These are phyloP conservation scores for Chymomyza costata DNA, from an alignment of 1,140 invertebrate species.

Conservation along the genomic window DNA sequence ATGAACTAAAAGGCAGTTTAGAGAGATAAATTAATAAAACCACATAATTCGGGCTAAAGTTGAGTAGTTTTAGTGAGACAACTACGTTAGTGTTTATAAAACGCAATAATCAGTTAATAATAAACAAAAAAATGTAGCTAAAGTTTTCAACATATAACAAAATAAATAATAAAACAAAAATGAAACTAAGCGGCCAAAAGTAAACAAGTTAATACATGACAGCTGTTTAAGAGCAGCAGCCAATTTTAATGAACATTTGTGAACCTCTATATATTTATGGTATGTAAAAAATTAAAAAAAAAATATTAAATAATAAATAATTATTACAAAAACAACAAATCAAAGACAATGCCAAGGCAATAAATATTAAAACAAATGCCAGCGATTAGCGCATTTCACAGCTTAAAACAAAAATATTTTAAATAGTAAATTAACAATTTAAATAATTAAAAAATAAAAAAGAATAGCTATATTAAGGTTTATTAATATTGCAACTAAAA, in stretches of 20 bases:
- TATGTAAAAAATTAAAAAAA: too few species aligned
- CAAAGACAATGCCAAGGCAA: constrained; percentile 33
- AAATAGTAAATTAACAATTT: constrained; percentile 27
- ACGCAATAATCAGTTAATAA: constrained; percentile 63
- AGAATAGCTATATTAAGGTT: constrained; percentile 13
- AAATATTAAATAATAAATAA: too few species aligned
- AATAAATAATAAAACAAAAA: constrained; percentile 18
- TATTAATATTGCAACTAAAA: constrained; percentile 49
- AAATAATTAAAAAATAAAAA: constrained; percentile 28
- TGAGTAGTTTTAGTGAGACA: constrained; percentile 63
- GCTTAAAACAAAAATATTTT: constrained; percentile 5
- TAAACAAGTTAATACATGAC: not conserved
- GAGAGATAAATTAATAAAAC: not conserved
- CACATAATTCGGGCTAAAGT: constrained; percentile 48
- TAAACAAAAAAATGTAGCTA: constrained; percentile 34
- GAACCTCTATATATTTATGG: too few species aligned
- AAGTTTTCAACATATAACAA: constrained; percentile 49
- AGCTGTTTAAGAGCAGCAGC: not conserved
- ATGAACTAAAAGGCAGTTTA: constrained; percentile 4
- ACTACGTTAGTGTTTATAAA: constrained; percentile 67
- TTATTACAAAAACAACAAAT: constrained; percentile 12
- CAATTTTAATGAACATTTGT: not conserved
- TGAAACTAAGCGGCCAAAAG: constrained; percentile 68
- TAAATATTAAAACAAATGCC: constrained; percentile 11
- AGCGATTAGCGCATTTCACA: constrained; percentile 26